These are phyloP conservation scores for Poecilus cupreus DNA, from an alignment of 2,888 invertebrate genomes.

Conservation along the genomic window DNA sequence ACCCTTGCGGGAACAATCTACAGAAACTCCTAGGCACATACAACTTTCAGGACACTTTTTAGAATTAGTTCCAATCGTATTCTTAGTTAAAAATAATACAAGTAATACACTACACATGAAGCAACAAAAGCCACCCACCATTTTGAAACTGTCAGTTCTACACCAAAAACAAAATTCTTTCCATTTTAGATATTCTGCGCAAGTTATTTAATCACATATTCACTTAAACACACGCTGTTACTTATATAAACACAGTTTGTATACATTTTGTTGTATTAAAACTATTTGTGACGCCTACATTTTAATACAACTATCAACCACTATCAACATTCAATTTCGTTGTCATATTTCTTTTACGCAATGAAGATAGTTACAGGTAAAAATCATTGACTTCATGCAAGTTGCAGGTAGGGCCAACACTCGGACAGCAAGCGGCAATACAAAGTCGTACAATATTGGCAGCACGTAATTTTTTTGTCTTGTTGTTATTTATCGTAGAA, in stretches of 20 bases:
- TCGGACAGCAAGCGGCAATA: too few relatives aligned
- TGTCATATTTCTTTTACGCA: conserved; percentile 26
- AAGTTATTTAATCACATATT: conserved; percentile 40
- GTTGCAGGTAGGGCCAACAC: background rate
- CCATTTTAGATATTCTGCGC: conserved; percentile 19
- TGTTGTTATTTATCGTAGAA: too few relatives aligned
- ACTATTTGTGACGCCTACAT: conserved; percentile 26
- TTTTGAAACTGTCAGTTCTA: conserved; percentile 68
- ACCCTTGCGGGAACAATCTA: conserved; percentile 84
- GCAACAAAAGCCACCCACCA: conserved; percentile 72
- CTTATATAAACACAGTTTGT: background rate
- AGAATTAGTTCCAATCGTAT: conserved; percentile 63
- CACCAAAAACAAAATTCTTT: conserved; percentile 33
- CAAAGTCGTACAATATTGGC: too few relatives aligned
- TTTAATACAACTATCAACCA: conserved; percentile 43
- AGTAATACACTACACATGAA: conserved; percentile 65
- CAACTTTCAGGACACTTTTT: conserved; percentile 81
- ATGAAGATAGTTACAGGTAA: conserved; percentile 8
- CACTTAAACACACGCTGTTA: conserved; percentile 12
- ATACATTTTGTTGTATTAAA: conserved; percentile 16
- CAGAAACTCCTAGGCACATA: conserved; percentile 82
- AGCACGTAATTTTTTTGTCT: too few relatives aligned
- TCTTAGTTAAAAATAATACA: conserved; percentile 66
- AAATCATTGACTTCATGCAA: background rate
- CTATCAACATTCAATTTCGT: conserved; percentile 29